Base-by-base conservation (phyloP, 2,888 invertebrate genomes). In the Chironomus tentans region DNA sequence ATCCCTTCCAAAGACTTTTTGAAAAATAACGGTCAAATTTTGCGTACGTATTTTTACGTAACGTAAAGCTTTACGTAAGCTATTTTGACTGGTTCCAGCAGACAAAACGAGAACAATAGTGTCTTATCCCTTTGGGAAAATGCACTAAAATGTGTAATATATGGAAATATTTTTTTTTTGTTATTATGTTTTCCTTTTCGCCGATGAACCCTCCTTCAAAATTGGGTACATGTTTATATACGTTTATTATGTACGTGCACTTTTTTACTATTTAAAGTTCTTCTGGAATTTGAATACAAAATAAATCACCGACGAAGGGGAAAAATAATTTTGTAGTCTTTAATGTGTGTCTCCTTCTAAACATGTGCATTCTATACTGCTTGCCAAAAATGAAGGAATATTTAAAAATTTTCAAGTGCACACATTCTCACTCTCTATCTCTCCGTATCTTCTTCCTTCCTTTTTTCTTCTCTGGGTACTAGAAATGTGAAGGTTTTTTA, bases 201-300 rank as follows among this genome's bases (percentile, higher is more conserved):
- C 18, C 22, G 15, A 22, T 56, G 71, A 71, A 71, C 71, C 71
- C 71, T 71, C 71, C 38, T 38, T 38, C 38, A 38, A 2, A 38
- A 38, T 56, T 71, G 4, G 22, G 4, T 65, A 12, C 56, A 10
- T 21, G 38, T 18, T 10, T 46, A 13, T 46, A 13, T 18, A 38
- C n/a, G n/a, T n/a, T n/a, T n/a, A n/a, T n/a, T 7, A 47, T 46
- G 13, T 47, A 68, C 28, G 47, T 18, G n/a, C 69, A 15, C n/a
- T 38, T 48, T 61, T 73, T 73, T 46, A 61, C 15, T 24, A 24
- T 21, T 65, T 65, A 65, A 65, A 65, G 65, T 65, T 65, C 22
- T 24, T 38, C 2, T 62, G 38, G 72, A 62, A 73, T 73, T 73
- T 73, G 21, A 73, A 73, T 62, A 62, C 65, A 65, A 21, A 65